These are phyloP conservation scores for Schizothorax lantsangensis DNA, from an alignment of 2,797 vertebrate genomes.

Conservation along the genomic window DNA sequence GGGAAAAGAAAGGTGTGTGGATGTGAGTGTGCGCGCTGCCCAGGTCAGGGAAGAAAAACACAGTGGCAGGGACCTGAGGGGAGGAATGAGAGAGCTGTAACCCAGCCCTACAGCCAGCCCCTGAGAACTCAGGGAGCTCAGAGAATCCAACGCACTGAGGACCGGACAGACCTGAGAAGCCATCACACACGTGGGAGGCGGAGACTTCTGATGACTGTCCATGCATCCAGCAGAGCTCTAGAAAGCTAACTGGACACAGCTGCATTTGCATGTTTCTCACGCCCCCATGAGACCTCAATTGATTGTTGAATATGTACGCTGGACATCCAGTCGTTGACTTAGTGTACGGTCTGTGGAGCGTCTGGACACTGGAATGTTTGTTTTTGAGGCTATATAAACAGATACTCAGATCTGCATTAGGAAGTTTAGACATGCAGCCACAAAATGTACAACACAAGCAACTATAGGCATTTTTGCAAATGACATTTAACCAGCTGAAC, in stretches of 20 bases:
- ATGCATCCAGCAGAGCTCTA: background rate
- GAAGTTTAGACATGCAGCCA: background rate
- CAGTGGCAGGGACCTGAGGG: slow-evolving; percentile 52
- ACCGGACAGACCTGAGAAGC: slow-evolving; percentile 53
- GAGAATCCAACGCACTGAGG: slow-evolving; percentile 51
- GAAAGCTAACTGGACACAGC: slow-evolving; percentile 22
- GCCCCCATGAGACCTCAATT: background rate
- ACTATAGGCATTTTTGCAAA: background rate
- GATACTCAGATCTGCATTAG: background rate
- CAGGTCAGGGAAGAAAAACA: slow-evolving; percentile 59
- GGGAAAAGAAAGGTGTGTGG: slow-evolving; percentile 62
- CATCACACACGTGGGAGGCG: slow-evolving; percentile 42
- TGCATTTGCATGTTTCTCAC: slow-evolving; percentile 6
- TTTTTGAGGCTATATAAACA: slow-evolving; percentile 1
- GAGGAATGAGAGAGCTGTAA: slow-evolving; percentile 65
- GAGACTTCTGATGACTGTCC: slow-evolving; percentile 45
- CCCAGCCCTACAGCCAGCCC: slow-evolving; percentile 60
- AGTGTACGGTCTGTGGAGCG: background rate
- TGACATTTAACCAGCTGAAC: background rate
- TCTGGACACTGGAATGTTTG: background rate
- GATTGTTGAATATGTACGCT: background rate
- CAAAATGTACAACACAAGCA: background rate
- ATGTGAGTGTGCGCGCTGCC: slow-evolving; percentile 52
- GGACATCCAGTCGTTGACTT: background rate
- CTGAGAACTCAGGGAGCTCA: slow-evolving; percentile 64